Evolutionary conservation across 2,888 invertebrate species (phyloP), one percentile per base, ranked within the genome.

Genomic region (Monoplex corrugatus): DNA sequence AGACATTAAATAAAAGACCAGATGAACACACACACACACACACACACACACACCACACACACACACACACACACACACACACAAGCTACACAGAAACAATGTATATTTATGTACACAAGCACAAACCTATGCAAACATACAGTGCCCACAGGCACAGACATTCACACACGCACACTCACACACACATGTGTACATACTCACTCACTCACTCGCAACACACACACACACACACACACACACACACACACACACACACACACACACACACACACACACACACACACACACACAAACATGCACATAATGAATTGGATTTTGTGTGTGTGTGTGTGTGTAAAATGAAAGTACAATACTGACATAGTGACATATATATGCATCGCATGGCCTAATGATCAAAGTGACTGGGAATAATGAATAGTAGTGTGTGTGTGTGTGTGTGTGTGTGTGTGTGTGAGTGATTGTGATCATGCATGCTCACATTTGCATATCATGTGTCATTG

Each of bases 371-470:
- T 50, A 50, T 50, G 16, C 16, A 50, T 50, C 50, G 8, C 16
- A 50, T 50, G 50, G 8, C 50, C 16, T 50, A 13, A 13, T 16
- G 8, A 50, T 8, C 16, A 13, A 50, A 50, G 8, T 8, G 50
- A 13, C 50, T n/a, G n/a, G n/a, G n/a, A n/a, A n/a, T n/a, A n/a
- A n/a, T 50, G 8, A 50, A 50, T 50, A 50, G 16, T 16, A 50
- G 72, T 72, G 68, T 38, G 86, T 68, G n/a, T 83, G 83, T 43
- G 86, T 68, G n/a, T 83, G 83, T 43, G 19, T 83, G 83, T n/a
- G 44, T 44, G 83, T 10, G 44, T 44, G 83, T 44, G 40, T 44
- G 83, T 13, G 44, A 43, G 83, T 40, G 40, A 40, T 43, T 44
- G 84, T 28, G n/a, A 40, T 1, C 23, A 40, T 10, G 72, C 35